Percentiles rank a stretch among this genome's conserved stretches.
These are phyloP conservation scores for Trachelipus rathkii DNA, from an alignment of 1,140 invertebrate species.

Conservation along the genomic window DNA sequence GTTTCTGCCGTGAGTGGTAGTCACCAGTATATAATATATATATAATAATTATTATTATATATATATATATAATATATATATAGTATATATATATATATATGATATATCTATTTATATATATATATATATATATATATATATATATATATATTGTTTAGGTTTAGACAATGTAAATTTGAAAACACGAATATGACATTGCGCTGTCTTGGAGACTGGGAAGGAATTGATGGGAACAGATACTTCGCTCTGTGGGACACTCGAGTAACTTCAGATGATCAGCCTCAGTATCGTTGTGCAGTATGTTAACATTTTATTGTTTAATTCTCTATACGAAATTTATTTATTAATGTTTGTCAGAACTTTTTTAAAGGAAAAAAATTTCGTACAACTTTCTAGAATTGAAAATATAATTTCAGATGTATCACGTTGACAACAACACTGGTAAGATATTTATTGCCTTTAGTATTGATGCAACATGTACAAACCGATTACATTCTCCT, in stretches of 20 bases:
- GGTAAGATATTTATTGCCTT: conserved; percentile 61
- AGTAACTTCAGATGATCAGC: conserved; percentile 48
- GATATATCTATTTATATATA: too few species aligned
- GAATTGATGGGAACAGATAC: conserved; percentile 46
- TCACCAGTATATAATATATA: too few species aligned
- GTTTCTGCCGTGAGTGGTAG: too few species aligned
- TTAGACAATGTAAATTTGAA: conserved; percentile 49
- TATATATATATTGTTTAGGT: conserved; percentile 32
- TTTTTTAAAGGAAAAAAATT: background rate
- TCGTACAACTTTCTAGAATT: background rate
- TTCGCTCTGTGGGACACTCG: conserved; percentile 49
- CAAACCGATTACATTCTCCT: conserved; percentile 57
- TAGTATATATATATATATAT: too few species aligned
- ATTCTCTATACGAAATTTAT: background rate
- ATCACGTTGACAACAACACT: conserved; percentile 56
- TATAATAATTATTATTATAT: too few species aligned
- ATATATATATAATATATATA: too few species aligned
- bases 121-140: too few species aligned
- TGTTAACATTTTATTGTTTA: conserved; percentile 48
- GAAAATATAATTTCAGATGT: conserved; percentile 54
- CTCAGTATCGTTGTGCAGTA: conserved; percentile 66
- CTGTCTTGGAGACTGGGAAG: conserved; percentile 51
- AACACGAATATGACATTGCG: conserved; percentile 48
- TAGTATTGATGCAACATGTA: conserved; percentile 66
- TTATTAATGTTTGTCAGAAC: background rate